Percentiles rank a stretch among this genome's conserved stretches.
These are phyloP conservation scores for Halocynthia aurantium DNA, from an alignment of 23 tunicate species.

Conservation along the genomic window DNA sequence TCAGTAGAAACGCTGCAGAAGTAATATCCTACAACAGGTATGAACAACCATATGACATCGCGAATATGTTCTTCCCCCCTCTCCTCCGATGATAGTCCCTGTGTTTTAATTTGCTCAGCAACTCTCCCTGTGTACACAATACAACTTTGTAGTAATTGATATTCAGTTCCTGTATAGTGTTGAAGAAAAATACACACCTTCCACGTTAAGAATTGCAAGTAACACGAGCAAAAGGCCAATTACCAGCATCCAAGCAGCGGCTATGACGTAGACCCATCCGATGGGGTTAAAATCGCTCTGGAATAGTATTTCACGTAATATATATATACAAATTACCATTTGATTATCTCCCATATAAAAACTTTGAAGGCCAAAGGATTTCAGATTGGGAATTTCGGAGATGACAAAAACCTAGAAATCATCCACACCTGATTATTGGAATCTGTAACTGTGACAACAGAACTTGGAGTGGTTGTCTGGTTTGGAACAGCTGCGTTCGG, in stretches of 20 bases:
- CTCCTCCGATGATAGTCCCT: conserved; percentile 22
- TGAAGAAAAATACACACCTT: not conserved
- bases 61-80: conserved; percentile 51
- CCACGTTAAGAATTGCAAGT: conserved; percentile 15
- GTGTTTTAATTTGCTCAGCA: not conserved
- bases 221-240: conserved; percentile 28
- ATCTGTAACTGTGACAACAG: not conserved
- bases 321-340: not conserved
- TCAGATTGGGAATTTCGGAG: too few species aligned
- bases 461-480: not conserved
- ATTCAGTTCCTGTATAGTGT: too few species aligned
- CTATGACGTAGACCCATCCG: conserved; percentile 87
- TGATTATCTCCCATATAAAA: not conserved
- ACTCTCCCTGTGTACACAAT: not conserved
- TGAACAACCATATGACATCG: conserved; percentile 55
- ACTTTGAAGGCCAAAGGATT: too few species aligned
- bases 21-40: conserved; percentile 39
- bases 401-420: too few species aligned
- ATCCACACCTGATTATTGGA: too few species aligned
- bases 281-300: conserved; percentile 55
- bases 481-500: conserved; percentile 4
- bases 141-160: too few species aligned
- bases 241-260: conserved; percentile 56
- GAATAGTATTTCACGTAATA: not conserved
- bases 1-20: conserved; percentile 48